Conservation (phyloP, 2,888 invertebrate species). For the Hypomecis atomaria region DNA sequence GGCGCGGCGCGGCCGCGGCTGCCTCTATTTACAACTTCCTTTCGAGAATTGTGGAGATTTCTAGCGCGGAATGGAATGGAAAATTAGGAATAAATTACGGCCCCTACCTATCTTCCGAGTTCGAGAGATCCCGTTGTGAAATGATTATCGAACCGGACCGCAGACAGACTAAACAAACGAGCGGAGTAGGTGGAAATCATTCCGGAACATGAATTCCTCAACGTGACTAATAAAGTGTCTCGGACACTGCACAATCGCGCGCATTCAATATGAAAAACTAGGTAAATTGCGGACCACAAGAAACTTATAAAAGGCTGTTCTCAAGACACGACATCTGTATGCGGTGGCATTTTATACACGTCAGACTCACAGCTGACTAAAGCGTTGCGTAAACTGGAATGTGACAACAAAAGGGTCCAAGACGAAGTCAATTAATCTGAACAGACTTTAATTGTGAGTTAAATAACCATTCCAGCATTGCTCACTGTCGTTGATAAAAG, state of each 20-base stretch:
- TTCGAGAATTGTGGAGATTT: constrained; percentile 50
- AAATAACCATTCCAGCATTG: constrained; percentile 35
- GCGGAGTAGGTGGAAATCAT: constrained; percentile 22
- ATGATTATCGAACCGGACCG: constrained; percentile 20
- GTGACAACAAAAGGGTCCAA: constrained; percentile 40
- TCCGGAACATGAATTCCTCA: constrained; percentile 31
- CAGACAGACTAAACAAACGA: constrained; percentile 28
- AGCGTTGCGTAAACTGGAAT: constrained; percentile 39
- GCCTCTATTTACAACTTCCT: constrained; percentile 69
- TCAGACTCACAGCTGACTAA: constrained; percentile 32
- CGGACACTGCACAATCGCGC: constrained; percentile 23
- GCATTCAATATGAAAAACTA: constrained; percentile 32
- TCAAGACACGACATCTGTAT: constrained; percentile 25
- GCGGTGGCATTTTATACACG: constrained; percentile 26
- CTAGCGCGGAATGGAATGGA: constrained; percentile 46
- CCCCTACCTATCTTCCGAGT: constrained; percentile 17
- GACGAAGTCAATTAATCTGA: constrained; percentile 40
- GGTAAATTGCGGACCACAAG: constrained; percentile 28
- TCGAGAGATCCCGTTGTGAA: constrained; percentile 13
- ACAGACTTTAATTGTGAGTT: constrained; percentile 37
- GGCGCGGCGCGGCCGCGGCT: constrained; percentile 43
- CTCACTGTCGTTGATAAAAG: constrained; percentile 39
- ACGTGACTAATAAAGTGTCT: constrained; percentile 34
- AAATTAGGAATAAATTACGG: constrained; percentile 29
- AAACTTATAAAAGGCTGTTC: constrained; percentile 27